Percentiles rank a stretch among this genome's conserved stretches.
These are phyloP conservation scores for Leptopilina boulardi DNA, from an alignment of 1,140 invertebrate genomes.

Conservation along the genomic window DNA sequence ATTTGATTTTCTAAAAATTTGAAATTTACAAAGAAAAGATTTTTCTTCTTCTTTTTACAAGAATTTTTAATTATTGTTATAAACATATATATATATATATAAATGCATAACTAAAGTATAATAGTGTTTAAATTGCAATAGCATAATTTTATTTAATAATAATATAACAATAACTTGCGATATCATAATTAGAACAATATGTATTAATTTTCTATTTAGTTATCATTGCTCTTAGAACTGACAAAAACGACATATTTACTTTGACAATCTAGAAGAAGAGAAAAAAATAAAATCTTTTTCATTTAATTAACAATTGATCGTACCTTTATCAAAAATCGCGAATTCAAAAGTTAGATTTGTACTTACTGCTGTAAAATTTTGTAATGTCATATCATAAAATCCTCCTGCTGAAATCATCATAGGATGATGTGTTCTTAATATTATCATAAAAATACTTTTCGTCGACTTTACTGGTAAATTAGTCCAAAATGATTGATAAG, in stretches of 20 bases:
- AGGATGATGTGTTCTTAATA: neutral
- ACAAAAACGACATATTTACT: neutral
- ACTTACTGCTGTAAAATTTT: constrained; percentile 12
- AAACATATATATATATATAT: no score
- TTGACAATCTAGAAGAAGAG: neutral
- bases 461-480: neutral
- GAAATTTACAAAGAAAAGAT: no score
- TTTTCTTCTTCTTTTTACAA: no score
- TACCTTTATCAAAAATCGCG: no score
- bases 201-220: neutral
- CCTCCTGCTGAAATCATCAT: neutral
- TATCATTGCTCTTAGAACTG: neutral
- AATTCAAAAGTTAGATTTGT: neutral
- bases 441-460: neutral
- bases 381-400: neutral
- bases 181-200: neutral
- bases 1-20: no score
- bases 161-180: neutral
- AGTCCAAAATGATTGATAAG: constrained; percentile 18
- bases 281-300: neutral
- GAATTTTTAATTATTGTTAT: no score
- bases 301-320: no score
- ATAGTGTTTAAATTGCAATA: no score
- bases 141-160: no score
- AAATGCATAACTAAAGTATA: no score